phyloP scores from a whole-genome alignment of 1,140 invertebrate species.

The Chrysoperla carnea region DNA sequence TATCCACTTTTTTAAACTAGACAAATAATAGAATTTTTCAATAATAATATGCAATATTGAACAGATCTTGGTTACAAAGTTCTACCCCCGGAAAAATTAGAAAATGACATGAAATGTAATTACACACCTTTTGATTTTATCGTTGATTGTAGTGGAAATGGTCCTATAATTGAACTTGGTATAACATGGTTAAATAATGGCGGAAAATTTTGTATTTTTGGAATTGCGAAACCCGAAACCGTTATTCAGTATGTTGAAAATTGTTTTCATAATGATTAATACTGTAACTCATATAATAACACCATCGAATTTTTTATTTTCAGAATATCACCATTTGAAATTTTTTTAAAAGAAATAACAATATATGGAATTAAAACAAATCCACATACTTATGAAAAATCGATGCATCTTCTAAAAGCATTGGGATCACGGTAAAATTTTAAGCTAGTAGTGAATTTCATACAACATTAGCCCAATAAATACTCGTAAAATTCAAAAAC shows the following conservation, averaged over 20 bases:
- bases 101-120: constrained; percentile 14
- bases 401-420: constrained; percentile 34
- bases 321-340: constrained; percentile 35
- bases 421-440: constrained; percentile 35
- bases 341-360: constrained; percentile 43
- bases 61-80: constrained; percentile 35
- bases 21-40: too few species aligned
- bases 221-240: constrained; percentile 28
- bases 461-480: too few species aligned
- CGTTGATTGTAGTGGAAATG: constrained; percentile 45
- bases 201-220: constrained; percentile 36
- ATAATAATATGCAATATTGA: constrained; percentile 10
- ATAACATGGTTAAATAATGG: constrained; percentile 25
- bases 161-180: constrained; percentile 31
- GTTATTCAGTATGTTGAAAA: constrained; percentile 18
- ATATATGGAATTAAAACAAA: constrained; percentile 46
- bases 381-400: constrained; percentile 42
- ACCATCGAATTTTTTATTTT: constrained; percentile 12
- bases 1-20: too few species aligned
- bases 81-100: constrained; percentile 28
- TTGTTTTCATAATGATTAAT: neutral
- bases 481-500: too few species aligned
- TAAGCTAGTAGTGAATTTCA: too few species aligned
- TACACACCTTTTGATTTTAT: constrained; percentile 32
- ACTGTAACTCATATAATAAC: neutral